Evolutionary conservation across 2,113 vertebrate genomes (phyloP).

Genomic region (Platycercus adscitus): DNA sequence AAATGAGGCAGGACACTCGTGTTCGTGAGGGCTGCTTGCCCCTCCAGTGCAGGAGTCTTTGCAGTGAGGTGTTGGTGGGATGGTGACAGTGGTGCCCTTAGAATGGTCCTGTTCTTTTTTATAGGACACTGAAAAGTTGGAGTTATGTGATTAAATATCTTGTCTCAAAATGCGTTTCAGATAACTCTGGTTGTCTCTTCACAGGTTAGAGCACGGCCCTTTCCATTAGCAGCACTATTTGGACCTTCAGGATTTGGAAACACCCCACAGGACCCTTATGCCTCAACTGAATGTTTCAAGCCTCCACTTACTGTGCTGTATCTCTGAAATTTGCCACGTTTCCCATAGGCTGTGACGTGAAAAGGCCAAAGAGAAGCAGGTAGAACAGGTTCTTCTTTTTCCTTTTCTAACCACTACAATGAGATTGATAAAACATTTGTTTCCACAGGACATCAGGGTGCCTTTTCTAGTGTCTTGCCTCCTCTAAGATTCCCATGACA

Average conservation of each 20-base stretch:
- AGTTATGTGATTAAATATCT: not conserved
- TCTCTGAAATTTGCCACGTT: not conserved
- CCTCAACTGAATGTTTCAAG: not conserved
- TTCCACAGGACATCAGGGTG: not conserved
- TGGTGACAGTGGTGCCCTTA: not conserved
- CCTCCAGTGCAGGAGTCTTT: not conserved
- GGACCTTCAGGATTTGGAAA: not conserved
- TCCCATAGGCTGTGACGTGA: not conserved
- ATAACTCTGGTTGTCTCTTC: not conserved
- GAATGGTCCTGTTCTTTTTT: not conserved
- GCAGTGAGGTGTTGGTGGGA: not conserved
- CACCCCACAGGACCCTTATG: accelerated
- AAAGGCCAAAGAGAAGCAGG: not conserved
- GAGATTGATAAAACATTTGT: not conserved
- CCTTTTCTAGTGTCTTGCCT: not conserved
- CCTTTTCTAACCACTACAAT: not conserved
- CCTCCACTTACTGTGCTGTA: not conserved
- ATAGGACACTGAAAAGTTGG: not conserved
- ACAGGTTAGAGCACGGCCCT: not conserved
- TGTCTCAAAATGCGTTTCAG: not conserved
- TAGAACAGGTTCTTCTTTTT: not conserved
- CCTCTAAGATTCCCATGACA: not conserved
- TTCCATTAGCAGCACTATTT: not conserved
- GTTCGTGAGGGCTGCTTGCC: not conserved
- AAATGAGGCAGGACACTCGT: not conserved